Evolutionary conservation across 2,113 vertebrate genomes (phyloP).

Genomic region (Hydrolagus affinis): DNA sequence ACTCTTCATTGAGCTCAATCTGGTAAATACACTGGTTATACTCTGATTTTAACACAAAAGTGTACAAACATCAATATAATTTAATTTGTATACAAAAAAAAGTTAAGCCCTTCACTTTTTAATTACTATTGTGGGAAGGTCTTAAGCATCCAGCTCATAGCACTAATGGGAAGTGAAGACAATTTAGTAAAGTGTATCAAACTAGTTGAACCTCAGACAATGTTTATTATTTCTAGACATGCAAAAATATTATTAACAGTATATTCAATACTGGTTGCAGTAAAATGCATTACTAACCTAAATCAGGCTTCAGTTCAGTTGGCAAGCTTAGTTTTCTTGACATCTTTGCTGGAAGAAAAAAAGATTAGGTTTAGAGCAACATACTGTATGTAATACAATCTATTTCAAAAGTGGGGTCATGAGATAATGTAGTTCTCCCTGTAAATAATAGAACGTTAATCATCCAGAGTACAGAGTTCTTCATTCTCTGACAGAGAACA

Average conservation of each 20-base stretch:
- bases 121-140: neutral
- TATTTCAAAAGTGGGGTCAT: neutral
- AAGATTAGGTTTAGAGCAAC: slow-evolving; percentile 53
- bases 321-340: slow-evolving; percentile 99
- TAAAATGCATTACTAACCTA: slow-evolving; percentile 77
- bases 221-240: neutral
- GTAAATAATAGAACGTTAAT: neutral
- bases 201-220: neutral
- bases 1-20: no score
- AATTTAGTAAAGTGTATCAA: neutral
- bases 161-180: neutral
- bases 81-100: neutral
- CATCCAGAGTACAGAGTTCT: no score
- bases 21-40: no score
- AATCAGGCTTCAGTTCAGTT: slow-evolving; percentile 99
- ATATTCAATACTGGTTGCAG: neutral
- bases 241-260: neutral
- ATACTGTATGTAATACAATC: no score
- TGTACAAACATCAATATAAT: no score
- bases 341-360: slow-evolving; percentile 97
- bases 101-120: no score
- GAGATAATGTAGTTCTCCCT: neutral
- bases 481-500: no score
- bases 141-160: neutral
- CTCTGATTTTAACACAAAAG: no score